These are phyloP conservation scores for Apocheima hispidaria DNA, from an alignment of 2,888 invertebrate species.

Conservation along the genomic window DNA sequence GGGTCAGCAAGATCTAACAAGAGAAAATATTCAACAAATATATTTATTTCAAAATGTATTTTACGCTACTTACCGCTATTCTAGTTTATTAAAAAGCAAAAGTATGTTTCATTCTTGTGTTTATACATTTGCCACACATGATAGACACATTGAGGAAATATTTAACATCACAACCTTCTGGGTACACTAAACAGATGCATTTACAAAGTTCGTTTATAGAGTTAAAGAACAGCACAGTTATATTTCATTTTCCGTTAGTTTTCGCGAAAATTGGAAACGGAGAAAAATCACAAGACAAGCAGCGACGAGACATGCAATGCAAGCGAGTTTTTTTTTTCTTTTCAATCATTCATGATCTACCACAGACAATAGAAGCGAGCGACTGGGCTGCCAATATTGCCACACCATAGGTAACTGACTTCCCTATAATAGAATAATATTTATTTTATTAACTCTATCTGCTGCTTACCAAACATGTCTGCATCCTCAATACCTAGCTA, in stretches of 20 bases:
- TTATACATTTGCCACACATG: conserved; percentile 80
- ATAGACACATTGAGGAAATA: conserved; percentile 58
- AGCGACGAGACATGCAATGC: conserved; percentile 56
- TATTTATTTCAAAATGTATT: conserved; percentile 52
- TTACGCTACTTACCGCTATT: conserved; percentile 73
- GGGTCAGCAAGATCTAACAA: conserved; percentile 47
- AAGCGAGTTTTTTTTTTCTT: conserved; percentile 29
- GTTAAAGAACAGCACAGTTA: conserved; percentile 54
- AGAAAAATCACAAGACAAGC: conserved; percentile 71
- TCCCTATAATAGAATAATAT: too few relatives aligned
- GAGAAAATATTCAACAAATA: conserved; percentile 48
- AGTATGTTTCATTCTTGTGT: conserved; percentile 81
- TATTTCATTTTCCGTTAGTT: conserved; percentile 78
- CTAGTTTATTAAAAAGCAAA: conserved; percentile 71
- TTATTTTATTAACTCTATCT: too few relatives aligned
- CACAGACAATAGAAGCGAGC: neutral
- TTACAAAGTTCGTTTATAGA: neutral
- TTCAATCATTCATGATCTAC: neutral
- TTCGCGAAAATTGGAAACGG: conserved; percentile 71
- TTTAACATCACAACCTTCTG: conserved; percentile 41
- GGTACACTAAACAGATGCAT: conserved; percentile 15
- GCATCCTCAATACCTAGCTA: too few relatives aligned
- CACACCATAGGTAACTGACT: too few relatives aligned
- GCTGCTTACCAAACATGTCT: too few relatives aligned
- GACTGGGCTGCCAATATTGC: neutral